A percentile compares a stretch with the other conserved stretches of the same genome.
These are phyloP conservation scores for Lagenorhynchus albirostris DNA, from an alignment of 2,113 vertebrate genomes.

Conservation along the genomic window DNA sequence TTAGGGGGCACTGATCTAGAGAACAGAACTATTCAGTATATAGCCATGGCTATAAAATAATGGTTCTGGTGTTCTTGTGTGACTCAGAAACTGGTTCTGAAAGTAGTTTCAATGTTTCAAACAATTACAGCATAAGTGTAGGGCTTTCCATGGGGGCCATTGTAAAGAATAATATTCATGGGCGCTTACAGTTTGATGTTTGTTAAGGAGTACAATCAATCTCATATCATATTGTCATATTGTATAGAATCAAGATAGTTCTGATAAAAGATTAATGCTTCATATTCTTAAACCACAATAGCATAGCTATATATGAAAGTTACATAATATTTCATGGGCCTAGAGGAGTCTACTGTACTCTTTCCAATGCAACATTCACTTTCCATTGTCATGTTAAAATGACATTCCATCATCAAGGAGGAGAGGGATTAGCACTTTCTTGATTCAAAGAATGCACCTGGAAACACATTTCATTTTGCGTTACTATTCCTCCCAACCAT, in stretches of 20 bases:
- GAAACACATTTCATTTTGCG: background rate
- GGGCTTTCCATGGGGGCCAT: background rate
- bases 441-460: background rate
- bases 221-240: background rate
- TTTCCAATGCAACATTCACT: background rate
- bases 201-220: background rate
- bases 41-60: background rate
- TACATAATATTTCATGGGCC: background rate
- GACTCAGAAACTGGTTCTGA: background rate
- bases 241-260: background rate
- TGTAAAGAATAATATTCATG: background rate
- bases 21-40: background rate
- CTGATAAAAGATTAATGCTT: background rate
- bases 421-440: background rate
- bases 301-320: background rate
- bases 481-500: background rate
- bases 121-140: background rate
- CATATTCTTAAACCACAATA: background rate
- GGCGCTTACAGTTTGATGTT: background rate
- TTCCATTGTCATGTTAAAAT: background rate
- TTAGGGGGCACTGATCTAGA: background rate
- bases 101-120: background rate
- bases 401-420: background rate
- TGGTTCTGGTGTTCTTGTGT: background rate
- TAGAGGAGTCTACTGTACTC: background rate